Evolutionary conservation across 1,140 invertebrate genomes (phyloP), one percentile per base, ranked within the genome.

Genomic region (Psix sp.): DNA sequence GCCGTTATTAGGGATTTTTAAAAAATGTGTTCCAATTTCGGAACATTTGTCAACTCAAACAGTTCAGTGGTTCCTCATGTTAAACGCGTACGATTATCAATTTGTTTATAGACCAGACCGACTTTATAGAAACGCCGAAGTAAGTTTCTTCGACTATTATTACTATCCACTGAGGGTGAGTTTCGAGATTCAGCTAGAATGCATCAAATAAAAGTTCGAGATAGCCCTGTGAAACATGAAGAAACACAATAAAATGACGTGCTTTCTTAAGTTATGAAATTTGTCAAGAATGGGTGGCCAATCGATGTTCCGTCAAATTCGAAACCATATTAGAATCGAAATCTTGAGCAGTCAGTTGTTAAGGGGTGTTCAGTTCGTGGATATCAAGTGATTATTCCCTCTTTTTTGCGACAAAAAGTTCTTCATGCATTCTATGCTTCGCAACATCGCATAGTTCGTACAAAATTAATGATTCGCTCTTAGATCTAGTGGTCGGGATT

Each of bases 401-500:
- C 42, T 31, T 42, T 1, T 2, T 74, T 81, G 31, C 67, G 74
- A 15, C 5, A 62, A 3, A 39, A 70, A 20, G 45, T 86, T 18
- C 52, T 86, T 7, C n/a, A 77, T 6, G 70, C 80, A 40, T 75
- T 89, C 17, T 87, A 89, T 74, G 36, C 26, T 0, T 71, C 70
- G n/a, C 86, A 89, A 74, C 66, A 82, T 24, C 85, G 88, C 0
- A 84, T 88, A 2, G 77, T 84, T 2, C 77, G 83, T 39, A 88
- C 86, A 75, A 89, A 89, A 59, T 20, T 46, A 5, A 31, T 82
- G 3, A 83, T 87, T 3, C 54, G 88, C 0, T 76, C 54, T 1
- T 83, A 84, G 46, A 68, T 87, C 1, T 89, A 81, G 79, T 90
- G 87, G 88, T 82, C 82, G 18, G 74, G 78, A 5, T 77, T 89